These are phyloP conservation scores for Takifugu ocellatus DNA, from an alignment of 2,797 vertebrate species.

Conservation along the genomic window DNA sequence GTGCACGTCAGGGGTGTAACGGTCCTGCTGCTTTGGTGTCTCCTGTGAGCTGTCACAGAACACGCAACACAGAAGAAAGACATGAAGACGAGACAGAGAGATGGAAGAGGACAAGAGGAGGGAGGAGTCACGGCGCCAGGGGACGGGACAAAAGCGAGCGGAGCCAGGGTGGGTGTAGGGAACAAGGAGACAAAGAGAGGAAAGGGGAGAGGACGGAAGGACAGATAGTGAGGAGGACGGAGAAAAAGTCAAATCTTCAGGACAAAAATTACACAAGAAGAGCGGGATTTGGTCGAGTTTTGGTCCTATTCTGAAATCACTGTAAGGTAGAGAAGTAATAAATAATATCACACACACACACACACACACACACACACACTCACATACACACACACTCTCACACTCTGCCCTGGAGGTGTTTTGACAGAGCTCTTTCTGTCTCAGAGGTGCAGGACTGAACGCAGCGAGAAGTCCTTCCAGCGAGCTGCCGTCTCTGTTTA, in stretches of 20 bases:
- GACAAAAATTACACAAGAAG: not conserved
- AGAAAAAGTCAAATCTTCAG: not conserved
- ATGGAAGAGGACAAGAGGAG: slow-evolving; percentile 31
- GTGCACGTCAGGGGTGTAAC: slow-evolving; percentile 49
- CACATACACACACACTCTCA: no score
- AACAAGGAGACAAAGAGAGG: slow-evolving; percentile 6
- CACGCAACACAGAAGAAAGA: slow-evolving; percentile 4
- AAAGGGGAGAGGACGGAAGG: not conserved
- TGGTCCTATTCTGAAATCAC: no score
- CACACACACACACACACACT: no score
- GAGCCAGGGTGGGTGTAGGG: not conserved
- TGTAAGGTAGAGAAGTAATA: no score
- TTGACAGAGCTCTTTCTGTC: no score
- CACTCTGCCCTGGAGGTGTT: no score
- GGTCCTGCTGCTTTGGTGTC: slow-evolving; percentile 67
- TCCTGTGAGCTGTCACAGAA: slow-evolving; percentile 58
- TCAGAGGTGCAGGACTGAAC: no score
- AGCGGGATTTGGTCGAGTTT: not conserved
- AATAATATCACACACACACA: no score
- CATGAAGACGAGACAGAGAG: slow-evolving; percentile 25
- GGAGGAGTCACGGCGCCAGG: slow-evolving; percentile 17
- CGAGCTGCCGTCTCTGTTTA: no score
- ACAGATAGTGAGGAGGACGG: not conserved
- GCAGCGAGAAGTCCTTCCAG: no score
- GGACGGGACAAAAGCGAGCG: slow-evolving; percentile 4